These are phyloP conservation scores for Cichladusa arquata DNA, from an alignment of 2,113 vertebrate genomes.

Conservation along the genomic window DNA sequence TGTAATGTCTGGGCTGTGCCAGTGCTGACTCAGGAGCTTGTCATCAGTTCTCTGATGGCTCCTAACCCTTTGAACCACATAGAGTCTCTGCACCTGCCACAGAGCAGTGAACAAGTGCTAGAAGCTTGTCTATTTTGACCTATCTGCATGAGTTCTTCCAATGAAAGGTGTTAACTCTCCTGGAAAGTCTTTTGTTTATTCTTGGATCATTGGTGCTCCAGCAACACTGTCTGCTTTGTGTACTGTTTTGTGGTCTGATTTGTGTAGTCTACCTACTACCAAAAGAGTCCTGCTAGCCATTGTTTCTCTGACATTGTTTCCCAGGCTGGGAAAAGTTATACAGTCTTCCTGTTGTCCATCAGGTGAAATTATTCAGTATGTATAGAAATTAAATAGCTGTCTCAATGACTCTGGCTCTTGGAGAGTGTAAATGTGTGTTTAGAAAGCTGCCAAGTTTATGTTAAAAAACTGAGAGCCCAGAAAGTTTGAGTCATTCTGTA, in stretches of 20 bases:
- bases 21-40: conserved; percentile 5
- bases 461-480: conserved; percentile 17
- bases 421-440: background rate
- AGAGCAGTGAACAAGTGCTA: background rate
- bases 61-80: background rate
- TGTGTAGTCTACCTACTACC: background rate
- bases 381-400: background rate
- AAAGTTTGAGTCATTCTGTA: conserved; percentile 41
- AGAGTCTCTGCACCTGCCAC: background rate
- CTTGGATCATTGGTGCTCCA: background rate
- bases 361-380: background rate
- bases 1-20: background rate
- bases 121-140: conserved; percentile 11
- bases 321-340: background rate
- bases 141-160: background rate
- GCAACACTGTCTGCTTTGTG: background rate
- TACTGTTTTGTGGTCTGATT: background rate
- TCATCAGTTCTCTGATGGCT: background rate
- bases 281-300: background rate
- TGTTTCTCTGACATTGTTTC: background rate
- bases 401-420: background rate
- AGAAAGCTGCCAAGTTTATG: conserved; percentile 16
- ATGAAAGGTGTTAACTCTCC: background rate
- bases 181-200: background rate
- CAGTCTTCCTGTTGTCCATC: background rate